A percentile compares a stretch with the other conserved stretches of the same genome.
phyloP scores from a whole-genome alignment of 1,140 invertebrate genomes.

The Cheumatopsyche charites region DNA sequence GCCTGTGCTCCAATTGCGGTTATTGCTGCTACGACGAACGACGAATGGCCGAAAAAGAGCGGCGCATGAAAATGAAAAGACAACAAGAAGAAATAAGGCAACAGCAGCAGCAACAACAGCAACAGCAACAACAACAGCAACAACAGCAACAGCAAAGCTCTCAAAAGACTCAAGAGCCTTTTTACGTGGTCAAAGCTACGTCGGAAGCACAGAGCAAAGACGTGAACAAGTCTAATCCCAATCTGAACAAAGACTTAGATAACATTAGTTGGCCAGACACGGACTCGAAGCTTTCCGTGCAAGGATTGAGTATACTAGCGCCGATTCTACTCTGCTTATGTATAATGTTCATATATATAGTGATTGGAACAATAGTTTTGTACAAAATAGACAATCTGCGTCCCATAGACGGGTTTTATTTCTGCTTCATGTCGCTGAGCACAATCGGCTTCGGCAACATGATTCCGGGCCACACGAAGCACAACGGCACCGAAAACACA shows the following conservation, averaged over 20 bases:
- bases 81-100: conserved; percentile 79
- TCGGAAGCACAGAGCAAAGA: conserved; percentile 47
- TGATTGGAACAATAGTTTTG: conserved; percentile 85
- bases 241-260: conserved; percentile 56
- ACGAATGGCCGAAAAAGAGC: conserved; percentile 83
- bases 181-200: conserved; percentile 65
- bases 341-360: conserved; percentile 84
- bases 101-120: conserved; percentile 64
- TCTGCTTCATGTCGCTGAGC: conserved; percentile 92
- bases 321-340: conserved; percentile 79
- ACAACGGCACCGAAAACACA: conserved; percentile 49
- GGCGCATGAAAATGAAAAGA: conserved; percentile 77
- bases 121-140: conserved; percentile 76
- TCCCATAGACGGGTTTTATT: conserved; percentile 89
- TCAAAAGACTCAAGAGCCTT: conserved; percentile 67
- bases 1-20: conserved; percentile 83
- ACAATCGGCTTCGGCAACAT: conserved; percentile 93
- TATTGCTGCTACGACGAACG: conserved; percentile 87
- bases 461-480: conserved; percentile 70
- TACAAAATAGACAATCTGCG: conserved; percentile 84
- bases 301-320: conserved; percentile 77
- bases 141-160: conserved; percentile 65
- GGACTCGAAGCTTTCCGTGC: conserved; percentile 76
- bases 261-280: conserved; percentile 63
- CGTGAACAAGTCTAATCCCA: conserved; percentile 55